These are phyloP conservation scores for Branchellion lobata DNA, from an alignment of 2,888 invertebrate species.

Conservation along the genomic window DNA sequence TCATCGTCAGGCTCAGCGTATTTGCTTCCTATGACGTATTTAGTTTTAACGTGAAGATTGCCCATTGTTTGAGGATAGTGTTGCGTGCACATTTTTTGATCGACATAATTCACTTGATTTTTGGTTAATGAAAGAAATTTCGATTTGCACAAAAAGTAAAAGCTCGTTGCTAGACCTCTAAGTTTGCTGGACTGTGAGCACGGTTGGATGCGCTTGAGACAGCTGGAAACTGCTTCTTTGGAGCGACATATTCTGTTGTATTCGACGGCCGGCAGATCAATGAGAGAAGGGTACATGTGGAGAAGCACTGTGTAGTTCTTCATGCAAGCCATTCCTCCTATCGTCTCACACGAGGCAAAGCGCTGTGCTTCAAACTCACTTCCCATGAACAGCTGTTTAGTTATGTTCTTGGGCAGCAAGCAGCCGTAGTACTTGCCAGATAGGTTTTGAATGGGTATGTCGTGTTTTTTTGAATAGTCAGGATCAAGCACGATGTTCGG, in stretches of 20 bases:
- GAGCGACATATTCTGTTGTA: neutral
- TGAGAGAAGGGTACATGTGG: neutral
- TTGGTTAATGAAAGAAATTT: neutral
- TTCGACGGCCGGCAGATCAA: neutral
- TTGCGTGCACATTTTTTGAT: slow-evolving; percentile 4
- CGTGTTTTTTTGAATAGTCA: neutral
- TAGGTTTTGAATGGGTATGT: neutral
- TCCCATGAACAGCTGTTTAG: neutral
- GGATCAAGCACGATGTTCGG: neutral
- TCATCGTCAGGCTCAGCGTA: neutral
- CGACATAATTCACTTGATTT: slow-evolving; percentile 7
- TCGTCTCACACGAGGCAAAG: neutral
- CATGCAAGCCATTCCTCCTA: neutral
- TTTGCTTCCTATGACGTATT: neutral
- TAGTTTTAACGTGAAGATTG: slow-evolving; percentile 1
- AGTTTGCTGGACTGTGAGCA: neutral
- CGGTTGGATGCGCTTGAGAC: neutral
- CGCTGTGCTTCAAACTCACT: neutral
- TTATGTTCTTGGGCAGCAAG: neutral
- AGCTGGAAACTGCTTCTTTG: neutral
- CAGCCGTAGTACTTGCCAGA: neutral
- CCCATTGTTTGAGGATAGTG: slow-evolving; percentile 38
- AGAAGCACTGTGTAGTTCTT: neutral
- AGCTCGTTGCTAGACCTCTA: neutral
- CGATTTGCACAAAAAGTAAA: neutral